These are phyloP conservation scores for Loriculus beryllinus DNA, from an alignment of 2,797 vertebrate genomes.

Conservation along the genomic window DNA sequence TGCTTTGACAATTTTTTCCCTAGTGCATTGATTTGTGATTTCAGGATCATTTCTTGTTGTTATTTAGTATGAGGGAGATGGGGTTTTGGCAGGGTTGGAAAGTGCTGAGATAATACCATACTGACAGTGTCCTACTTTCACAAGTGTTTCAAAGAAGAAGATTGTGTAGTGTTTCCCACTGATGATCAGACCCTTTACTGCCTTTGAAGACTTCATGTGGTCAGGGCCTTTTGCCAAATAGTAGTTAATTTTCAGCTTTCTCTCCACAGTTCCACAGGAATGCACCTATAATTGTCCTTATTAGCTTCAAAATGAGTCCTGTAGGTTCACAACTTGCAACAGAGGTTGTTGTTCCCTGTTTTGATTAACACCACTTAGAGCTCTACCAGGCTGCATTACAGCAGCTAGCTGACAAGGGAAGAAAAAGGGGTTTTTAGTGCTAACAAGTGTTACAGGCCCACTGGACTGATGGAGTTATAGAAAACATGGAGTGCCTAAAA, in stretches of 20 bases:
- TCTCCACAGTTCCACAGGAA: neutral
- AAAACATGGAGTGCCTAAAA: neutral
- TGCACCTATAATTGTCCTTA: neutral
- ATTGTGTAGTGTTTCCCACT: neutral
- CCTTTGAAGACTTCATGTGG: neutral
- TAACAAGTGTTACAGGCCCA: neutral
- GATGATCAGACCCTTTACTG: neutral
- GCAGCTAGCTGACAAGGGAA: neutral
- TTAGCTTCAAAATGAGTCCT: neutral
- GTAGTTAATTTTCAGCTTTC: neutral
- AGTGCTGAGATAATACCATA: neutral
- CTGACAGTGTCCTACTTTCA: neutral
- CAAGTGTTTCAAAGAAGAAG: neutral
- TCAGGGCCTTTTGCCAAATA: neutral
- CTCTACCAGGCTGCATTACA: neutral
- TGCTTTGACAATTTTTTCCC: neutral
- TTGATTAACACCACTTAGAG: neutral
- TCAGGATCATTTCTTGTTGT: neutral
- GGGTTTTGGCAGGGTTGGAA: neutral
- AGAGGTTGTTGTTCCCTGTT: neutral
- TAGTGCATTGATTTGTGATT: neutral
- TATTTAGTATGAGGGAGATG: neutral
- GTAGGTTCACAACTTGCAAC: neutral
- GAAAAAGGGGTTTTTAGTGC: neutral
- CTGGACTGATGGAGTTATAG: neutral